Base-by-base conservation (phyloP, 1,140 invertebrate genomes). In the Holcopasites calliopsidis region DNA sequence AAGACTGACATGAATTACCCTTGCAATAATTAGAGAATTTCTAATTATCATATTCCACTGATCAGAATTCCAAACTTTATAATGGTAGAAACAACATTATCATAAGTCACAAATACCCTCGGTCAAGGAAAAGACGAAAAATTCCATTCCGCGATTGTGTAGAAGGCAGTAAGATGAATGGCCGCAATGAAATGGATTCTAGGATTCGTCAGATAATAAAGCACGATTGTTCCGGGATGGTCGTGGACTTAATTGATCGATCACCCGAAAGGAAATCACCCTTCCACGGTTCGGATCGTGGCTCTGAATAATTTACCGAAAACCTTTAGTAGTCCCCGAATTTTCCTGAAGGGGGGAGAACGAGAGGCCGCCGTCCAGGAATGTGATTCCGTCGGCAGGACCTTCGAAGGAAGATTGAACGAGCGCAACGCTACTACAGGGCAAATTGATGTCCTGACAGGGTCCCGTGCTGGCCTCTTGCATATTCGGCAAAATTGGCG, bases 221-320 rank as follows among this genome's bases (percentile, higher is more conserved):
- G 73, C 54, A 26, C 73, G 73, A 75, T 75, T 75, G 64, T 75
- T 75, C 65, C 73, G 52, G 73, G 73, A 68, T 60, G 38, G 65
- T 75, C 54, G 73, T 69, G 64, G 73, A 68, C 52, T 69, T 75
- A 75, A 75, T 75, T 75, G 65, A 75, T 69, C 73, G 73, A 75
- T 75, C 73, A 60, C 33, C 65, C 42, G 73, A 57, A 75, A 69
- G 64, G 65, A 69, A 75, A 75, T 75, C 64, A 65, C 42, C 65
- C 31, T 69, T 47, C 73, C 23, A 23, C 64, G 18, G 38, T 23
- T 31, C 54, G 73, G 2, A 40, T 33, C 73, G 64, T 69, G 65
- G 73, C 65, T 38, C 73, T 75, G 73, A 75, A 75, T 75, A 75
- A 75, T 75, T 75, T 75, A 75, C 44, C 64, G 73, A 68, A 75